Base-by-base conservation (phyloP, 2,888 invertebrate genomes). In the Lithosia quadra region DNA sequence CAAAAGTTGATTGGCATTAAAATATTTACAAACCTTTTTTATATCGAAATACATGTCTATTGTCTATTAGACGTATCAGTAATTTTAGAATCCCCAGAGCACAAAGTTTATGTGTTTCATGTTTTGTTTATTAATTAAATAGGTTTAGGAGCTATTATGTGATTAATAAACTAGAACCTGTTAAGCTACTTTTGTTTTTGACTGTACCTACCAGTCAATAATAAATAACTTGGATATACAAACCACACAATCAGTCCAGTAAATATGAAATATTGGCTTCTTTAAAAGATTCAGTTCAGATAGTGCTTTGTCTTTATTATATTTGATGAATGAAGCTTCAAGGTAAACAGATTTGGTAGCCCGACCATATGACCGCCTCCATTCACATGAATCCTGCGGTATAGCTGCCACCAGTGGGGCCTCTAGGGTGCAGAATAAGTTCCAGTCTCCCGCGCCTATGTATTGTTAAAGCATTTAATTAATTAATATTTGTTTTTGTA, bases 181-280 rank as follows among this genome's bases (percentile, higher is more conserved):
- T n/a, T n/a, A n/a, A n/a, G n/a, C n/a, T n/a, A n/a, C n/a, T n/a
- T n/a, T n/a, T n/a, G n/a, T n/a, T n/a, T n/a, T n/a, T n/a, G n/a
- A n/a, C n/a, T n/a, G n/a, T 24, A 56, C 28, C 7, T 11, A 43
- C 18, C 18, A 7, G 18, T 18, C 15, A 39, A 28, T 43, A 28
- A 57, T 28, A 22, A 28, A 28, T 15, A 24, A 8, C 11, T 39
- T 4, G 22, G 28, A 18, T 62, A 58, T 77, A 95, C 96, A 95
- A 95, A 99, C 99, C 89, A 96, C 96, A 96, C 99, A 99, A 89
- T 99, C 99, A 28, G 98, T 99, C 97, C 99, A 99, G 91, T 97
- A 99, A 71, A 98, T 97, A 90, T 99, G 99, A 87, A 99, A 97
- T 89, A 99, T 97, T 15, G 99, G 98, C 83, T 98, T 97, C 79